Conservation (phyloP, 2,113 vertebrate species). For the Actinemys pallida region DNA sequence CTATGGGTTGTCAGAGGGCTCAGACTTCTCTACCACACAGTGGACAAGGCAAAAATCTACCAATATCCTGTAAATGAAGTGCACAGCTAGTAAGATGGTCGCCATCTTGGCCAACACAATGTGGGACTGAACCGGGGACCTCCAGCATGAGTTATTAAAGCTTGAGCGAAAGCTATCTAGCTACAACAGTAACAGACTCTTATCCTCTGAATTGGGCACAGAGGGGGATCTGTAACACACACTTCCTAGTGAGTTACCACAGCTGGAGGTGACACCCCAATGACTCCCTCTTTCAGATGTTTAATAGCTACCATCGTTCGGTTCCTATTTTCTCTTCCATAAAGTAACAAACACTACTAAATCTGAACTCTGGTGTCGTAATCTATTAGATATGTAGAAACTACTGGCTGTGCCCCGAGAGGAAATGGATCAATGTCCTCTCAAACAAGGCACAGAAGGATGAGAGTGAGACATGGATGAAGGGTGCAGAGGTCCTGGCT, state of each 20-base stretch:
- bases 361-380: background rate
- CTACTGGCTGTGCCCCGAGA: background rate
- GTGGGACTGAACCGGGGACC: background rate
- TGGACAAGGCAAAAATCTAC: background rate
- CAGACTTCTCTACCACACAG: background rate
- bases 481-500: background rate
- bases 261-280: background rate
- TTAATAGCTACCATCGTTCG: background rate
- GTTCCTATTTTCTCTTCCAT: background rate
- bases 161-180: background rate
- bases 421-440: background rate
- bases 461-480: background rate
- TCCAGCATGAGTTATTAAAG: background rate
- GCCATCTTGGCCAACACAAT: background rate
- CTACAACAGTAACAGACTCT: background rate
- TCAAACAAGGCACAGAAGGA: background rate
- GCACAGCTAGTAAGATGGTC: background rate
- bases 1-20: background rate
- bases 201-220: background rate
- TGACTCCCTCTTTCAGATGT: background rate
- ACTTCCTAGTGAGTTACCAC: background rate
- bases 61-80: background rate
- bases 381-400: background rate
- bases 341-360: background rate
- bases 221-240: background rate